phyloP scores from a whole-genome alignment of 2,888 invertebrate species.

The Eilema depressum region DNA sequence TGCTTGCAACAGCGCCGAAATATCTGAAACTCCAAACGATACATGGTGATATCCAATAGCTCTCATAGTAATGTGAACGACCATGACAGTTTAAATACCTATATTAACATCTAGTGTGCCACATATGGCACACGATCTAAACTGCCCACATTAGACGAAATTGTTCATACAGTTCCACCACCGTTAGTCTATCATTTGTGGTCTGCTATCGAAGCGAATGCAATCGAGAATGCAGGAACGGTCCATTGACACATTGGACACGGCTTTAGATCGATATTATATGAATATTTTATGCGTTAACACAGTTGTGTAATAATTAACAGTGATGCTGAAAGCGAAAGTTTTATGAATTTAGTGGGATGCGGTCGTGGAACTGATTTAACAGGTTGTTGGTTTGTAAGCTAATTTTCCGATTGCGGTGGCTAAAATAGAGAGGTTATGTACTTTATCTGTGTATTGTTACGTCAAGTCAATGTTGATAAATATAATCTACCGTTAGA shows the following conservation, averaged over 20 bases:
- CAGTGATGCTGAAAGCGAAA: slow-evolving; percentile 36
- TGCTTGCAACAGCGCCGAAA: too few relatives aligned
- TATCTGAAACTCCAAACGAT: too few relatives aligned
- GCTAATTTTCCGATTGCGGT: not conserved
- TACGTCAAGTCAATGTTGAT: not conserved
- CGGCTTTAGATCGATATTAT: slow-evolving; percentile 31
- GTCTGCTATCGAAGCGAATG: slow-evolving; percentile 31
- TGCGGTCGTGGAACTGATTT: slow-evolving; percentile 2
- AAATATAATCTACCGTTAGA: too few relatives aligned
- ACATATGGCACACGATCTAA: slow-evolving; percentile 3
- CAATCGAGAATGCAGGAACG: slow-evolving; percentile 43
- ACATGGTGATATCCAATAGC: too few relatives aligned
- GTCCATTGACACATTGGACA: slow-evolving; percentile 35
- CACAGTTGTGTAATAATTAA: slow-evolving; percentile 28
- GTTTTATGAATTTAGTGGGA: slow-evolving; percentile 14
- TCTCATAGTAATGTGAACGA: too few relatives aligned
- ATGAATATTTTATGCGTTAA: slow-evolving; percentile 24
- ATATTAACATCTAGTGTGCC: not conserved
- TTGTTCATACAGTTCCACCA: slow-evolving; percentile 32
- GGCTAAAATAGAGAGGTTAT: not conserved
- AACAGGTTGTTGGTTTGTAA: not conserved
- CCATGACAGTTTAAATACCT: too few relatives aligned
- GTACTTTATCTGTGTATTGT: not conserved
- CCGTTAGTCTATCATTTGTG: slow-evolving; percentile 37
- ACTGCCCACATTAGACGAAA: slow-evolving; percentile 20